phyloP scores from a whole-genome alignment of 2,888 invertebrate genomes.

The Amiota mariae region DNA sequence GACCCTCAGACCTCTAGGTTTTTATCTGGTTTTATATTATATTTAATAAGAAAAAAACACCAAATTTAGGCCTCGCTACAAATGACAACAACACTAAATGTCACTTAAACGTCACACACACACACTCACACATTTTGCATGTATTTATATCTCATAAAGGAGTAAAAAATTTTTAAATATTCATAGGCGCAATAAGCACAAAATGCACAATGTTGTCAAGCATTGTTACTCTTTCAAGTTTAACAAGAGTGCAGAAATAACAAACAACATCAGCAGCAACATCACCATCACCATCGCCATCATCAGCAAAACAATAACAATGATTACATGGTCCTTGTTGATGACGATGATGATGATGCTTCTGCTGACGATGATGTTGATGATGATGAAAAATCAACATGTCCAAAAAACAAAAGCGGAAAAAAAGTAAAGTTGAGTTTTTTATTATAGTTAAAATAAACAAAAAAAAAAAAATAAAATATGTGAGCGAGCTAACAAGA shows the following conservation, averaged over 20 bases:
- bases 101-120: not conserved
- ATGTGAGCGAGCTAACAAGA: slow-evolving; percentile 10
- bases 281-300: slow-evolving; percentile 1
- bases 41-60: no score
- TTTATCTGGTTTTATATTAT: no score
- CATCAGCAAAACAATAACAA: slow-evolving; percentile 19
- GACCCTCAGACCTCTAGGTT: no score
- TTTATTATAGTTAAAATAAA: slow-evolving; percentile 9
- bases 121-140: not conserved
- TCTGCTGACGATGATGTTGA: not conserved
- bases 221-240: slow-evolving; percentile 15
- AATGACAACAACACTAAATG: slow-evolving; percentile 3
- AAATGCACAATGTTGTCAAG: slow-evolving; percentile 20
- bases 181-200: slow-evolving; percentile 43
- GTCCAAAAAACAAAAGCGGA: no score
- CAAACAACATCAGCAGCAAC: slow-evolving; percentile 3
- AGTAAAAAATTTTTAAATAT: slow-evolving; percentile 53
- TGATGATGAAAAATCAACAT: slow-evolving; percentile 25
- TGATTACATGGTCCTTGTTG: not conserved
- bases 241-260: slow-evolving; percentile 10
- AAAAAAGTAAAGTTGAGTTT: no score
- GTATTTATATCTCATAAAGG: not conserved
- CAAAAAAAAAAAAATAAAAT: slow-evolving; percentile 14
- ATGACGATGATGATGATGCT: slow-evolving; percentile 11
- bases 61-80: not conserved